Conservation (phyloP, 2,797 vertebrate species). For the Poecilia wingei region DNA sequence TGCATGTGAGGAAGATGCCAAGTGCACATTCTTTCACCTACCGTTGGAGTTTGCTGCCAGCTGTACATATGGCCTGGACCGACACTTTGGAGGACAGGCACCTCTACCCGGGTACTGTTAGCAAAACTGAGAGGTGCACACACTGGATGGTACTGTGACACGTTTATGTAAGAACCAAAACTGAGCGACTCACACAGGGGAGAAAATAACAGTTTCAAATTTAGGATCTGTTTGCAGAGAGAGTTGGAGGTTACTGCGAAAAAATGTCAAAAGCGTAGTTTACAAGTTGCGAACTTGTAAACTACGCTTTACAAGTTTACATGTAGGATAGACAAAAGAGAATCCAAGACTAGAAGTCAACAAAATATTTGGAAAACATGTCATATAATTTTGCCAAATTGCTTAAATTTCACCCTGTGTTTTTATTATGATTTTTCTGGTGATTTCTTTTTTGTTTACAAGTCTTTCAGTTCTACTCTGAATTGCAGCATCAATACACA, state of each 20-base stretch:
- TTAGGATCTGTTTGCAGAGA: not conserved
- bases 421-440: not conserved
- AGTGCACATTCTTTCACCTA: slow-evolving; percentile 69
- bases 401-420: not conserved
- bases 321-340: not conserved
- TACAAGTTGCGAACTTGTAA: not conserved
- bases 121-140: slow-evolving; percentile 20
- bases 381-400: not conserved
- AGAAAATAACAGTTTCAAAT: not conserved
- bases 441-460: not conserved
- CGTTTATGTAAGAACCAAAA: slow-evolving; percentile 7
- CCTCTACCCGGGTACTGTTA: slow-evolving; percentile 54
- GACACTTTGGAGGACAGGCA: slow-evolving; percentile 63
- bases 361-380: not conserved
- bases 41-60: slow-evolving; percentile 65
- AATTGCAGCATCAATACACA: not conserved
- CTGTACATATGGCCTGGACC: slow-evolving; percentile 74
- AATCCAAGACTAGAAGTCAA: not conserved
- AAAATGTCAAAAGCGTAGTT: not conserved
- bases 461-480: too few relatives aligned
- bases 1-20: slow-evolving; percentile 53
- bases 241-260: not conserved
- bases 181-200: not conserved
- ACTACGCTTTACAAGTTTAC: not conserved
- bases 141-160: slow-evolving; percentile 3